Evolutionary conservation across 1,140 invertebrate genomes (phyloP), one percentile per base, ranked within the genome.

Genomic region (Phortica variegata): DNA sequence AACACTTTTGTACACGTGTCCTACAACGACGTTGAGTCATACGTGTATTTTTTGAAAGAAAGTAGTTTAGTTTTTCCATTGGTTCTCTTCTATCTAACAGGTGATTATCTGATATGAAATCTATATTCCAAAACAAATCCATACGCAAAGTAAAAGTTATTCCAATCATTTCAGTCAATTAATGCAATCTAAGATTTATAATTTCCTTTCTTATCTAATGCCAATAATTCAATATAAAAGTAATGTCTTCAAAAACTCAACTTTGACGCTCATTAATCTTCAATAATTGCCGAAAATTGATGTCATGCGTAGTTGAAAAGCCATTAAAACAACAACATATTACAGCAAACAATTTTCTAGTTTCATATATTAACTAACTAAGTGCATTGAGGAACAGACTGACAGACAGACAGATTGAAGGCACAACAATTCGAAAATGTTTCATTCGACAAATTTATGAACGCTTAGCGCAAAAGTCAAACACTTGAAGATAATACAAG

Each of bases 391-490:
- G 18, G 9, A 36, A 31, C 19, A 26, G 13, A 19, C 19, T 13
- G 31, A 15, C 45, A 41, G 7, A 19, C 21, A 36, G 33, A 46
- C 39, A 43, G 39, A 54, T 58, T 62, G 55, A 52, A 51, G 33
- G 15, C 33, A 40, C 48, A 54, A 54, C 50, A 55, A 55, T 54
- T 53, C 36, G 50, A 69, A 57, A n/a, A 50, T 55, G 58, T 61
- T 55, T 63, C 54, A 63, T 56, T 54, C 52, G 63, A 59, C 68
- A 69, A 71, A 71, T 71, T 71, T 71, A 71, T 71, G 61, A 60
- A 60, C 63, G 62, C 57, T 72, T 61, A 57, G 58, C 58, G 48
- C 63, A 72, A 61, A 68, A 72, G 68, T 72, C 68, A 71, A 68
- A 58, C 57, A 57, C 58, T 58, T 49, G 60, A 51, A 60, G 63